Conservation (phyloP, 2,113 vertebrate species). For the Reinhardtius hippoglossoides region DNA sequence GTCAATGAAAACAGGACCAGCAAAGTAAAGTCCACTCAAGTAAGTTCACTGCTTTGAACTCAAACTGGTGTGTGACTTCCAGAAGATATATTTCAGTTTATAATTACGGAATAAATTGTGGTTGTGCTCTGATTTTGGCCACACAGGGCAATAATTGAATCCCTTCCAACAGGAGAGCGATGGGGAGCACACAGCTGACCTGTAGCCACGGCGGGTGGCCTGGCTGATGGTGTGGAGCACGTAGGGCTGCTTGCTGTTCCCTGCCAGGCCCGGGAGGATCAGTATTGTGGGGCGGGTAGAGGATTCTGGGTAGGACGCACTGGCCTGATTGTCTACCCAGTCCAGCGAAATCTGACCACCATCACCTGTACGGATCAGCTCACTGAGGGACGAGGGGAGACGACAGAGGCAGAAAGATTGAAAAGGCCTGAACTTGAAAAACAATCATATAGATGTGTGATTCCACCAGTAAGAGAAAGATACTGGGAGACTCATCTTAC, state of each 20-base stretch:
- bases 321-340: constrained; percentile 79
- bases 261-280: constrained; percentile 87
- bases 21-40: too few relatives aligned
- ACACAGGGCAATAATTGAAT: background rate
- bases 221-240: constrained; percentile 82
- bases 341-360: constrained; percentile 89
- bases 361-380: constrained; percentile 83
- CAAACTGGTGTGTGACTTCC: background rate
- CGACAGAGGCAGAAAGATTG: background rate
- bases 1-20: background rate
- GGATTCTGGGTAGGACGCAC: constrained; percentile 64
- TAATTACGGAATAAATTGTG: too few relatives aligned
- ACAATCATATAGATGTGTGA: background rate
- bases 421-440: background rate
- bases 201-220: constrained; percentile 81
- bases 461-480: background rate
- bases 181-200: constrained; percentile 70
- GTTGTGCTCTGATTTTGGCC: too few relatives aligned
- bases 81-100: background rate
- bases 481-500: constrained; percentile 63
- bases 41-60: background rate
- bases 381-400: constrained; percentile 62
- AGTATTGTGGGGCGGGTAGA: constrained; percentile 83
- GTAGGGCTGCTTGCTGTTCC: constrained; percentile 85
- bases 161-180: background rate